These are phyloP conservation scores for Cyanoliseus patagonus DNA, from an alignment of 2,113 vertebrate genomes.

Conservation along the genomic window DNA sequence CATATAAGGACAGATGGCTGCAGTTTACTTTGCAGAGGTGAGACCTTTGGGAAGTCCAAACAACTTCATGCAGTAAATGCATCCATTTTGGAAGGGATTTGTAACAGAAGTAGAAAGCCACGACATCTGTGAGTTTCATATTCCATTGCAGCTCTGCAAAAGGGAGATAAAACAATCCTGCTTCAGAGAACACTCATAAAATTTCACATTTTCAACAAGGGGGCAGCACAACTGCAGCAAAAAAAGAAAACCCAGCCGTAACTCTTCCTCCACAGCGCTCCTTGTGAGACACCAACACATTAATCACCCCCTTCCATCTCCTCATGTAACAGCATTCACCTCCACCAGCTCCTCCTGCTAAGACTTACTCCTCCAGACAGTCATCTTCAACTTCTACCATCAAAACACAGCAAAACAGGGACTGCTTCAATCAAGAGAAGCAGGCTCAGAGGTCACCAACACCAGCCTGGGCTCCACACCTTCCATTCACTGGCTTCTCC, in stretches of 20 bases:
- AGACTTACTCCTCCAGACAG: background rate
- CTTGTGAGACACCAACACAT: background rate
- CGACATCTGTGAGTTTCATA: background rate
- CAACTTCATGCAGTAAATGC: background rate
- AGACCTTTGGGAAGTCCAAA: background rate
- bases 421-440: background rate
- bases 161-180: background rate
- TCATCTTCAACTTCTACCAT: background rate
- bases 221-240: background rate
- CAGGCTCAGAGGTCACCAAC: background rate
- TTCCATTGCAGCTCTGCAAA: background rate
- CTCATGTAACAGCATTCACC: background rate
- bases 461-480: background rate
- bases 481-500: background rate
- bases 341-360: background rate
- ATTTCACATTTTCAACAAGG: conserved; percentile 6
- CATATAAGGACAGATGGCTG: accelerated
- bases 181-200: background rate
- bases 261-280: background rate
- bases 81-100: background rate
- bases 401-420: background rate
- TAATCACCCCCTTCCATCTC: background rate
- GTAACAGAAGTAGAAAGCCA: background rate
- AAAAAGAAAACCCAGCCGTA: background rate
- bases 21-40: background rate